A percentile compares a stretch with the other conserved stretches of the same genome.
phyloP scores from a whole-genome alignment of 2,888 invertebrate species.

The Steinernema scapterisci region DNA sequence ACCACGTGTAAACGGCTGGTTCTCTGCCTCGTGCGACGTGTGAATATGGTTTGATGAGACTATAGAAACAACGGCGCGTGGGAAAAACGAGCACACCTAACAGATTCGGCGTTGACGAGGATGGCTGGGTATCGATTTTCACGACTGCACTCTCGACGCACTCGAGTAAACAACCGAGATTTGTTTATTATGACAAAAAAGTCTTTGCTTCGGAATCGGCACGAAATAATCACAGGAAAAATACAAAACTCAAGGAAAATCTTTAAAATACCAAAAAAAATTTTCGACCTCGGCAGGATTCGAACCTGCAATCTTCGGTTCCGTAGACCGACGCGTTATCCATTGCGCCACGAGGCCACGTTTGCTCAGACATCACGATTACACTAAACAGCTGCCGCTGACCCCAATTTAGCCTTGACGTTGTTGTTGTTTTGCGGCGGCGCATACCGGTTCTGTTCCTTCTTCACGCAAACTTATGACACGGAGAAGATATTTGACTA shows the following conservation, averaged over 20 bases:
- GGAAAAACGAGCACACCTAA: not conserved
- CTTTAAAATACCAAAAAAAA: too few relatives aligned
- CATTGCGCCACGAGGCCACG: conserved; percentile 28
- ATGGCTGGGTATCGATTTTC: not conserved
- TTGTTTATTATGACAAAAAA: too few relatives aligned
- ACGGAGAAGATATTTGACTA: conserved; percentile 8
- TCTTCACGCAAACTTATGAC: conserved; percentile 3
- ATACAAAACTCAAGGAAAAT: too few relatives aligned
- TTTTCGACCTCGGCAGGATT: conserved; percentile 13
- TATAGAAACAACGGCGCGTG: too few relatives aligned
- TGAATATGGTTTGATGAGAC: too few relatives aligned
- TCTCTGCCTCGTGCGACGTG: not conserved
- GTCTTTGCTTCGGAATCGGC: too few relatives aligned
- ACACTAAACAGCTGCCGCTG: not conserved
- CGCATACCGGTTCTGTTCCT: not conserved
- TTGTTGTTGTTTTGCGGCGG: too few relatives aligned
- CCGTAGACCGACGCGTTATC: conserved; percentile 22
- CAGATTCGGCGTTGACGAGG: too few relatives aligned
- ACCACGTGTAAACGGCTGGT: not conserved
- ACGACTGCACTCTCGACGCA: not conserved
- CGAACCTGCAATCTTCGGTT: conserved; percentile 20
- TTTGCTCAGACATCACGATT: not conserved
- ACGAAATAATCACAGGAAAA: too few relatives aligned
- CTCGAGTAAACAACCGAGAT: not conserved
- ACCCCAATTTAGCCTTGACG: not conserved